Evolutionary conservation across 2,113 vertebrate species (phyloP).

Genomic region (Oryzias javanicus): DNA sequence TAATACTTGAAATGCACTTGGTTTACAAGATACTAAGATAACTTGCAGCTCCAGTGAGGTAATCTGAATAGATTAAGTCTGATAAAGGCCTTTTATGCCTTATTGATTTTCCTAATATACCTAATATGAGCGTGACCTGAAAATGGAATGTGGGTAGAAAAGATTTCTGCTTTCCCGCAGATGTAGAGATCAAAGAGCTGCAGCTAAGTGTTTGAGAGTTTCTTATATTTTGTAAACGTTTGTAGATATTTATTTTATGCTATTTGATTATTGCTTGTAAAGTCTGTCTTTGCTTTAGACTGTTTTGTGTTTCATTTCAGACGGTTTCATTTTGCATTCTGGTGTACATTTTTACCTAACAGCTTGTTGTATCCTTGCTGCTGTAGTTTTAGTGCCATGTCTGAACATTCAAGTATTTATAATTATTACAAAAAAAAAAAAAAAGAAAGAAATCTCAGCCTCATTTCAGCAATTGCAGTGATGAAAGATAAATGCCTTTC

Average conservation of each 20-base stretch:
- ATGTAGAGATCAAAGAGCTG: slow-evolving; percentile 1
- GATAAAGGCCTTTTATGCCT: slow-evolving; percentile 34
- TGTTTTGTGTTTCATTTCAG: slow-evolving; percentile 24
- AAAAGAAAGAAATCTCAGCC: neutral
- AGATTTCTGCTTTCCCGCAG: slow-evolving; percentile 9
- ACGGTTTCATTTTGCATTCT: slow-evolving; percentile 17
- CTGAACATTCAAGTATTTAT: slow-evolving; percentile 37
- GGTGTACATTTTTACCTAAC: slow-evolving; percentile 27
- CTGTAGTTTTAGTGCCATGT: slow-evolving; percentile 69
- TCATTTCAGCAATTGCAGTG: slow-evolving; percentile 16
- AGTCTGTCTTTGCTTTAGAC: slow-evolving; percentile 33
- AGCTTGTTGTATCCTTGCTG: slow-evolving; percentile 54
- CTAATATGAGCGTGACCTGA: slow-evolving; percentile 27
- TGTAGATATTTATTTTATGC: slow-evolving; percentile 36
- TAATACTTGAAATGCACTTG: slow-evolving; percentile 67
- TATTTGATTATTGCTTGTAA: slow-evolving; percentile 27
- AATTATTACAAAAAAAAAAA: slow-evolving; percentile 4
- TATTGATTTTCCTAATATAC: slow-evolving; percentile 36
- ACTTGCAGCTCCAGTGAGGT: slow-evolving; percentile 37
- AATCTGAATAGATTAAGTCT: slow-evolving; percentile 33
- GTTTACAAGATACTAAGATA: slow-evolving; percentile 49
- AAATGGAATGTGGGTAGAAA: slow-evolving; percentile 15
- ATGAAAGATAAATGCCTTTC: slow-evolving; percentile 22
- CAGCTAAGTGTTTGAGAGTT: slow-evolving; percentile 23
- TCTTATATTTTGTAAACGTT: slow-evolving; percentile 41